These are phyloP conservation scores for Xiphorhynchus erythropygius DNA, from an alignment of 2,797 vertebrate genomes.

Conservation along the genomic window DNA sequence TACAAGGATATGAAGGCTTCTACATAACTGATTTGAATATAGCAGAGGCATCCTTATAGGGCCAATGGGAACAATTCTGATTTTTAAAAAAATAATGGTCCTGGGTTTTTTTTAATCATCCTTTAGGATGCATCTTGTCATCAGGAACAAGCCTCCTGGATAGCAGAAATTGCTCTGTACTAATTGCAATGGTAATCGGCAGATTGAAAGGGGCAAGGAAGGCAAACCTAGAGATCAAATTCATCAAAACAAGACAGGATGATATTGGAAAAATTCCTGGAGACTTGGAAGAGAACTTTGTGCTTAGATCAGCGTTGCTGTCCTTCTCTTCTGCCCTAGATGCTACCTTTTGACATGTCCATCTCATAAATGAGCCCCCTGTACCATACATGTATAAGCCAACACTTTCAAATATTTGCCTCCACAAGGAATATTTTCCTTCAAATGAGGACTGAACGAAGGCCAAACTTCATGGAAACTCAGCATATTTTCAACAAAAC, in stretches of 20 bases:
- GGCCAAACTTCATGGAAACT: neutral
- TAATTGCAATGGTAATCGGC: neutral
- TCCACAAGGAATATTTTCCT: neutral
- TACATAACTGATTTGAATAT: neutral
- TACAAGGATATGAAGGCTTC: neutral
- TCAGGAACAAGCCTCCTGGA: neutral
- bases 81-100: neutral
- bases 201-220: neutral
- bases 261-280: neutral
- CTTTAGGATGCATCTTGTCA: accelerated
- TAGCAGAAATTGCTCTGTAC: neutral
- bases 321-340: neutral
- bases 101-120: neutral
- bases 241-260: neutral
- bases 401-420: neutral
- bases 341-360: neutral
- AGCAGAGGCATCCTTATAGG: neutral
- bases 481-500: neutral
- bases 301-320: neutral
- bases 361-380: neutral
- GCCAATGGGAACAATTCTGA: neutral
- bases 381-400: neutral
- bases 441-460: neutral
- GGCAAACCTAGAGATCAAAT: neutral
- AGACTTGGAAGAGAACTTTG: neutral